Evolutionary conservation across 2,888 invertebrate species (phyloP), one percentile per base, ranked within the genome.

Genomic region (Cactoblastis cactorum): DNA sequence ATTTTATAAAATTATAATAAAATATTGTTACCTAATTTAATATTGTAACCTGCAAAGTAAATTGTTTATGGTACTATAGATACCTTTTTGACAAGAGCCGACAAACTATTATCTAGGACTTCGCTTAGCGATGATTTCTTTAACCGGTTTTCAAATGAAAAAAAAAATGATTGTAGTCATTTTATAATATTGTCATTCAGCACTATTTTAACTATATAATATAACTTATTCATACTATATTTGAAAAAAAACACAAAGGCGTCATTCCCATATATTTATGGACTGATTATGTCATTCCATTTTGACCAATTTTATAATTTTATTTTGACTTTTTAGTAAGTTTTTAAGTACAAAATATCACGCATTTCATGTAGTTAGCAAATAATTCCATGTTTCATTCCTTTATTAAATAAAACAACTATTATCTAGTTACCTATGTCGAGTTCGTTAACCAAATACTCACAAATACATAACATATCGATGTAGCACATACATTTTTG

Each of bases 271-370:
- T 24, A 41, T 24, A 9, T 41, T 14, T 55, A 59, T 55, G 67
- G 65, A 67, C 67, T 71, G 67, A 72, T 64, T 55, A 58, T 58
- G 67, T 71, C 76, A 77, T 77, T 77, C 77, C 78, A 64, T 28
- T 45, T 24, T 45, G 9, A 9, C 32, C 32, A 33, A 34, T 11
- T 1, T 34, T 34, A 19, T 12, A 35, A 35, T 35, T 35, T 35
- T 35, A 35, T 14, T 14, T 35, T 35, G 1, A 3, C 6, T 14
- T 14, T 1, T 35, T 35, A 14, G n/a, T n/a, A 33, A 33, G 12
- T 14, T 35, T 19, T 32, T 2, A 3, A 48, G 47, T 48, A 48
- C 47, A 48, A 48, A 47, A 15, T 11, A 38, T 18, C 6, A 33
- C 12, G 1, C 22, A 19, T 17, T 46, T 22, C 11, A 2, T 17